Evolutionary conservation across 2,888 invertebrate genomes (phyloP).

Genomic region (Diplolepis rosae): DNA sequence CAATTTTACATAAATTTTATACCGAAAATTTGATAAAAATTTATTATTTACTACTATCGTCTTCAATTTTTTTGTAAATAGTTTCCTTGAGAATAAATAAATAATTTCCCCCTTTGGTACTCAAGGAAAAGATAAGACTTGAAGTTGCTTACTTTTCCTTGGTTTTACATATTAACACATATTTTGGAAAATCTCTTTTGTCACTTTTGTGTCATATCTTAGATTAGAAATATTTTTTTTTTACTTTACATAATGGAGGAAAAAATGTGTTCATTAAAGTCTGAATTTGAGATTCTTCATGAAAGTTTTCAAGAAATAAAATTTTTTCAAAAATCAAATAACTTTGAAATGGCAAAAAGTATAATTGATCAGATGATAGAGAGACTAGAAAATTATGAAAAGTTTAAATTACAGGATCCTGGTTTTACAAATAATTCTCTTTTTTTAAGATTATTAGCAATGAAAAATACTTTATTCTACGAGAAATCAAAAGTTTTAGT

Average conservation of each 20-base stretch:
- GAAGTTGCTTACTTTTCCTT: background rate
- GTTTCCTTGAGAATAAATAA: too few species aligned
- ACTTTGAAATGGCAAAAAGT: conserved; percentile 34
- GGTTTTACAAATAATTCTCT: background rate
- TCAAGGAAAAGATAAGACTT: too few species aligned
- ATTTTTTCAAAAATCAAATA: conserved; percentile 33
- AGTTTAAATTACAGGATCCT: background rate
- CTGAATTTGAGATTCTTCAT: conserved; percentile 36
- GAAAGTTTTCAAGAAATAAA: conserved; percentile 42
- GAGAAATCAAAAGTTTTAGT: conserved; percentile 48
- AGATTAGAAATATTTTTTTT: background rate
- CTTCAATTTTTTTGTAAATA: too few species aligned
- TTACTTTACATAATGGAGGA: background rate
- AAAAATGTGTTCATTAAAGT: background rate
- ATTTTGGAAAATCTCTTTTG: background rate
- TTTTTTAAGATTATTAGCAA: conserved; percentile 42
- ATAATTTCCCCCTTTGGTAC: too few species aligned
- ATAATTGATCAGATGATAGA: conserved; percentile 36
- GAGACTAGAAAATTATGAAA: conserved; percentile 36
- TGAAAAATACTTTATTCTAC: conserved; percentile 49
- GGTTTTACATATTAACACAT: too few species aligned
- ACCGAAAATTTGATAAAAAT: too few species aligned
- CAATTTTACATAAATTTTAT: too few species aligned
- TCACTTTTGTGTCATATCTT: background rate
- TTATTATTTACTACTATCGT: too few species aligned